phyloP scores from a whole-genome alignment of 37 sponge, comb jelly and placozoan genomes.

The Hormiphora californensis region DNA sequence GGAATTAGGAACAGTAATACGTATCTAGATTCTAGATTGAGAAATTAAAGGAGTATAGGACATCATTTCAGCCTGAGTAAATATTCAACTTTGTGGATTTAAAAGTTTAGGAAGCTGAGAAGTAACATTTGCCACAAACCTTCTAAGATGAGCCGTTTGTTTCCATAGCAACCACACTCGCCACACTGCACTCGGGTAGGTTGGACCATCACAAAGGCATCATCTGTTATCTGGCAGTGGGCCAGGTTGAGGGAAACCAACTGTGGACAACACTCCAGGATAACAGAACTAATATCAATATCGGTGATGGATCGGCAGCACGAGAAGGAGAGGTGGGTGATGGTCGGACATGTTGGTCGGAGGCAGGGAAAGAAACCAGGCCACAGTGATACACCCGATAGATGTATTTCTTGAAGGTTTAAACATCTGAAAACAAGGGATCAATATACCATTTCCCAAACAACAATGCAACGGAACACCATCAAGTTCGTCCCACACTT shows the following conservation, averaged over 20 bases:
- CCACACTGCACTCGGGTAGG: background rate
- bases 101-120: too few relatives aligned
- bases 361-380: too few relatives aligned
- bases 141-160: slow-evolving; percentile 38
- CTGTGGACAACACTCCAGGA: background rate
- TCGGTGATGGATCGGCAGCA: background rate
- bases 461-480: too few relatives aligned
- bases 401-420: too few relatives aligned
- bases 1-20: background rate
- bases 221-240: background rate
- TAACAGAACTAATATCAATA: background rate
- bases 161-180: slow-evolving; percentile 45
- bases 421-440: too few relatives aligned
- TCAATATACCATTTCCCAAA: too few relatives aligned
- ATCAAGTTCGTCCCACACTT: too few relatives aligned
- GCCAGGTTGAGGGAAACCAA: background rate
- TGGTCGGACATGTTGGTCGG: too few relatives aligned
- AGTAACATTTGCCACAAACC: too few relatives aligned
- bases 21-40: background rate
- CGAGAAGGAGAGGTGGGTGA: background rate
- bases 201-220: background rate
- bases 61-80: background rate
- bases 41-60: background rate
- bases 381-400: too few relatives aligned
- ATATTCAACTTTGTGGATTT: background rate